These are phyloP conservation scores for Melipona bicolor DNA, from an alignment of 2,888 invertebrate genomes.

Conservation along the genomic window DNA sequence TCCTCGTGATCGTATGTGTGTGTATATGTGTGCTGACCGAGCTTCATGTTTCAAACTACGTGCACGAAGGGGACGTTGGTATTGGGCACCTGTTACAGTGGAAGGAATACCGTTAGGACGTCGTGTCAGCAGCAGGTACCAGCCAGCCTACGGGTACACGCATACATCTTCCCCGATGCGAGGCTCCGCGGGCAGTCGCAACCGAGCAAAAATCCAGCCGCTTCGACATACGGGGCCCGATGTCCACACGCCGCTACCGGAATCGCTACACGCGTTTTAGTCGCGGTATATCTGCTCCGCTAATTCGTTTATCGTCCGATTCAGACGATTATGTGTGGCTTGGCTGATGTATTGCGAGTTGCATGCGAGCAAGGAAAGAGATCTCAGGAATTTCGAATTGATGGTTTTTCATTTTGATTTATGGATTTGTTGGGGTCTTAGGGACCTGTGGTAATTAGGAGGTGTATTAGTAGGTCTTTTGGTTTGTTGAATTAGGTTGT, in stretches of 20 bases:
- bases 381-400: background rate
- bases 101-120: conserved; percentile 81
- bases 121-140: conserved; percentile 79
- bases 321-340: background rate
- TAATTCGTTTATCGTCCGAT: conserved; percentile 16
- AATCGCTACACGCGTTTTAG: conserved; percentile 11
- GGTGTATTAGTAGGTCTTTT: background rate
- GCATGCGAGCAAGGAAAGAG: background rate
- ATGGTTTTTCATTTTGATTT: background rate
- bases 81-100: conserved; percentile 82
- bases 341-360: background rate
- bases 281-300: background rate
- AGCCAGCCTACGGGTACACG: conserved; percentile 64
- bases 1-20: conserved; percentile 6
- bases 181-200: conserved; percentile 4
- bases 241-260: conserved; percentile 33
- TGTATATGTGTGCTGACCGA: background rate
- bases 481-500: background rate
- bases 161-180: conserved; percentile 7
- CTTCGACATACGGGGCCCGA: conserved; percentile 31
- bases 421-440: background rate
- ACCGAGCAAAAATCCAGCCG: conserved; percentile 32
- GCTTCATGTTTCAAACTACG: conserved; percentile 63
- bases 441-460: background rate
- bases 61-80: conserved; percentile 65